phyloP scores from a whole-genome alignment of 2,113 vertebrate genomes.

The Urocitellus parryii region DNA sequence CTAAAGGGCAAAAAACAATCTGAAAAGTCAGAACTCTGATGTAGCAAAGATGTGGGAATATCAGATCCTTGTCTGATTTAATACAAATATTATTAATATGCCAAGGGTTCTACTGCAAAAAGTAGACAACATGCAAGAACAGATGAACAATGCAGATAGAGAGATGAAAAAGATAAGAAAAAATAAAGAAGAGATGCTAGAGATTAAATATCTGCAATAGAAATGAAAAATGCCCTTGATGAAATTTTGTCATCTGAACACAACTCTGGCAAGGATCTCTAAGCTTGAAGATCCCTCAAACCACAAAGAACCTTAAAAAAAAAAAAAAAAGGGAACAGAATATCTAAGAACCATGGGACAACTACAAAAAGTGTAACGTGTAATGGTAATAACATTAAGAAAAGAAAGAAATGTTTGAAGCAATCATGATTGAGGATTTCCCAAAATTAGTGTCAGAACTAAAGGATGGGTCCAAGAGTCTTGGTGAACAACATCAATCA shows the following conservation, averaged over 20 bases:
- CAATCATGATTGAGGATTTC: neutral
- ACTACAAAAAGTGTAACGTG: neutral
- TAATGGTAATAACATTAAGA: neutral
- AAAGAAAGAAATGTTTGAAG: neutral
- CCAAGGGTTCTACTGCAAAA: neutral
- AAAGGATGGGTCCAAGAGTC: neutral
- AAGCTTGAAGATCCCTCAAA: neutral
- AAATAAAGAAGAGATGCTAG: neutral
- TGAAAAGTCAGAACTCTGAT: neutral
- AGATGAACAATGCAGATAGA: neutral
- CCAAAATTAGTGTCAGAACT: neutral
- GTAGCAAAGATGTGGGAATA: neutral
- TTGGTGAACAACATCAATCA: neutral
- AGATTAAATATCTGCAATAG: neutral
- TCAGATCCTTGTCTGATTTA: neutral
- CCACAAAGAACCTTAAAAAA: neutral
- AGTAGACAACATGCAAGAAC: neutral
- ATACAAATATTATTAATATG: neutral
- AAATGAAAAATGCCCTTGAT: neutral
- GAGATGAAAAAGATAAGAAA: neutral
- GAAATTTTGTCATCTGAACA: neutral
- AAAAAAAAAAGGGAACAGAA: neutral
- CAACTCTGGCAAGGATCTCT: neutral
- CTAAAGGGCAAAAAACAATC: neutral
- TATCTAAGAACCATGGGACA: neutral